A percentile compares a stretch with the other conserved stretches of the same genome.
These are phyloP conservation scores for Volucella inflata DNA, from an alignment of 2,888 invertebrate species.

Conservation along the genomic window DNA sequence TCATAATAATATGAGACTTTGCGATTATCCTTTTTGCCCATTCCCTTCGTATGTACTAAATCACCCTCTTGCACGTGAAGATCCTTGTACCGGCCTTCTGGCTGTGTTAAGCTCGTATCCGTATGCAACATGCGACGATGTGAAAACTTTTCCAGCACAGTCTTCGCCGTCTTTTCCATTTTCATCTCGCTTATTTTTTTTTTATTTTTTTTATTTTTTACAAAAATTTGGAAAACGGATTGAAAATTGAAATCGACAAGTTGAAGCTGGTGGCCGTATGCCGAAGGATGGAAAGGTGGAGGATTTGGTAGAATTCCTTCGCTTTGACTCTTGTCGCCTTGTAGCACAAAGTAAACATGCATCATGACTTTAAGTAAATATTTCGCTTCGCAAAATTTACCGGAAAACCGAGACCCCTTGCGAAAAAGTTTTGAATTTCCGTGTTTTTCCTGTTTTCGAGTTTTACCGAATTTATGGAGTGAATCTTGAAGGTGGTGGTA, in stretches of 20 bases:
- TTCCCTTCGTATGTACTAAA: neutral
- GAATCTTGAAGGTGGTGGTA: constrained; percentile 6
- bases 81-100: constrained; percentile 29
- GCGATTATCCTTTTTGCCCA: constrained; percentile 60
- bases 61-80: constrained; percentile 15
- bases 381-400: constrained; percentile 65
- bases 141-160: constrained; percentile 59
- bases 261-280: neutral
- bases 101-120: constrained; percentile 32
- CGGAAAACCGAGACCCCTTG: constrained; percentile 52
- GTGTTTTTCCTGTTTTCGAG: constrained; percentile 60
- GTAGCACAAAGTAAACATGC: constrained; percentile 61
- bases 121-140: constrained; percentile 66
- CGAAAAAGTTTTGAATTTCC: constrained; percentile 64
- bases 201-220: constrained; percentile 41
- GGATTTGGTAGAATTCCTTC: constrained; percentile 30
- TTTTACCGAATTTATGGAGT: constrained; percentile 8
- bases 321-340: constrained; percentile 45
- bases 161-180: constrained; percentile 19
- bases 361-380: constrained; percentile 68
- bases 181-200: too few species aligned
- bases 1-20: constrained; percentile 67
- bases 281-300: neutral
- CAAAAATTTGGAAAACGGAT: constrained; percentile 66
- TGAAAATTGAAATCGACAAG: constrained; percentile 65